Evolutionary conservation across 2,797 vertebrate genomes (phyloP).

Genomic region (Orientallactaga sibirica): DNA sequence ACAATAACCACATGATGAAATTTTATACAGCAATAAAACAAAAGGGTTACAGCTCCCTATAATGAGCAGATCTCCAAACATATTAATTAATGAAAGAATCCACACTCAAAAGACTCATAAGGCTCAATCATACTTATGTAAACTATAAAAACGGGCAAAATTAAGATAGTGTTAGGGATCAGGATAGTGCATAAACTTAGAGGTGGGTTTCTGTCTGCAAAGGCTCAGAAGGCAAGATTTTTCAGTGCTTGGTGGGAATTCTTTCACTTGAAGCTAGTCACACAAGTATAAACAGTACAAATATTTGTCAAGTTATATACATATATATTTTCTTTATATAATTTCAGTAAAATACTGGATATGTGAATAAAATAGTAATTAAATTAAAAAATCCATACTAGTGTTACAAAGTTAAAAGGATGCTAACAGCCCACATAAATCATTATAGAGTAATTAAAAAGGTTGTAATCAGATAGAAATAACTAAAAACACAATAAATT

Average conservation of each 20-base stretch:
- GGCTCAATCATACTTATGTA: background rate
- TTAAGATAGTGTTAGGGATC: background rate
- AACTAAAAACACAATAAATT: background rate
- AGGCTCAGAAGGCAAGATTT: too few species aligned
- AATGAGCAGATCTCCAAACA: background rate
- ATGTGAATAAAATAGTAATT: background rate
- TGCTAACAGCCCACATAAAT: too few species aligned
- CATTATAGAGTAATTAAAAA: background rate
- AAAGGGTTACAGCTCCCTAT: background rate
- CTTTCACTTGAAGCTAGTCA: background rate
- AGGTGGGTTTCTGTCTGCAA: background rate
- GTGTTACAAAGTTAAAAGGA: background rate
- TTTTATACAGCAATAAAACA: background rate
- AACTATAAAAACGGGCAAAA: background rate
- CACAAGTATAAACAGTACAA: background rate
- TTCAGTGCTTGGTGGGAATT: background rate
- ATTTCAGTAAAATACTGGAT: background rate
- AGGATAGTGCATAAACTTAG: background rate
- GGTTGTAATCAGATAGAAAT: background rate
- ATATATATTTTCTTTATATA: background rate
- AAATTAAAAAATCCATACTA: background rate
- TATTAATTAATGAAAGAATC: background rate
- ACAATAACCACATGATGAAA: background rate
- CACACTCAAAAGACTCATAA: background rate
- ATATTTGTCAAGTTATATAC: background rate